Percentiles rank a stretch among this genome's conserved stretches.
Evolutionary conservation across 1,140 invertebrate genomes (phyloP).

Genomic region (Globodera rostochiensis): DNA sequence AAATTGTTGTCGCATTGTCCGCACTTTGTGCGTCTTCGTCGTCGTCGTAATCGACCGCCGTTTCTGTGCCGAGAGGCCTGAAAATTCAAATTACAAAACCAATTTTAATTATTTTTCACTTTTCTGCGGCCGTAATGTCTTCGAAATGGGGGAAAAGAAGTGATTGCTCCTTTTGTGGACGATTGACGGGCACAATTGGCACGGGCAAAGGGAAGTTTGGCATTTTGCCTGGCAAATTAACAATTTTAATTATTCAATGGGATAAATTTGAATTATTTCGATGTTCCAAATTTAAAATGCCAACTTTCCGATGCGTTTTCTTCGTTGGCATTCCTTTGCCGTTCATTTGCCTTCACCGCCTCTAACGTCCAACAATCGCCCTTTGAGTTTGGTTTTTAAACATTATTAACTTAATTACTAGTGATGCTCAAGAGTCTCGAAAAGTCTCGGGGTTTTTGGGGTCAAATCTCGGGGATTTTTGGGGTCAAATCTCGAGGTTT

Average conservation of each 20-base stretch:
- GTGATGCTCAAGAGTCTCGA: too few relatives aligned
- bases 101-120: neutral
- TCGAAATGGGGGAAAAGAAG: constrained; percentile 1
- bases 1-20: neutral
- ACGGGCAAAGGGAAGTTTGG: neutral
- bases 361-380: constrained; percentile 32
- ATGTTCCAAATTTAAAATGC: too few relatives aligned
- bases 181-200: neutral
- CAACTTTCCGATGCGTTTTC: neutral
- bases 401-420: neutral
- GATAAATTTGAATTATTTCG: too few relatives aligned
- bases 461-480: too few relatives aligned
- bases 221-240: neutral
- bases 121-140: neutral
- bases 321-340: too few relatives aligned
- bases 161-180: neutral
- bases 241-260: too few relatives aligned
- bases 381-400: neutral
- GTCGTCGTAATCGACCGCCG: neutral
- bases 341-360: constrained; percentile 13
- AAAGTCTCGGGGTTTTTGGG: too few relatives aligned
- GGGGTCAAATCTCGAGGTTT: too few relatives aligned
- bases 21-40: neutral
- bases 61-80: neutral
- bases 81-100: neutral